phyloP scores from a whole-genome alignment of 2,888 invertebrate species.

The Nomada fabriciana region DNA sequence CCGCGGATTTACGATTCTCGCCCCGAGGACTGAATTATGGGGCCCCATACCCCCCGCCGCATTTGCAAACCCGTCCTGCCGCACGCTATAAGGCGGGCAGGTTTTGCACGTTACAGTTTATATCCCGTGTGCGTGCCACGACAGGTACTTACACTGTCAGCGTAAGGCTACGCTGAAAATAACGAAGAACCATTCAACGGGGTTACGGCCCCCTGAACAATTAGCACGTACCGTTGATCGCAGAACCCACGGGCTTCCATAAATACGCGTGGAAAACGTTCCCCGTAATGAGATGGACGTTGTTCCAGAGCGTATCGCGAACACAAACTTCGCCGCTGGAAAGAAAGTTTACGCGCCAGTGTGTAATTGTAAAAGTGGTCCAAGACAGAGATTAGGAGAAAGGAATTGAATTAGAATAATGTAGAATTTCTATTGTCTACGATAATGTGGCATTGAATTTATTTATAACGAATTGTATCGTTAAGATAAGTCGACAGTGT shows the following conservation, averaged over 20 bases:
- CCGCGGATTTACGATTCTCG: slow-evolving; percentile 69
- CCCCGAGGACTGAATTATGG: slow-evolving; percentile 67
- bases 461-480: too few relatives aligned
- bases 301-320: neutral
- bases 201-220: slow-evolving; percentile 53
- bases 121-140: slow-evolving; percentile 57
- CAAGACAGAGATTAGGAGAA: too few relatives aligned
- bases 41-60: slow-evolving; percentile 57
- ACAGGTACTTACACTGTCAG: slow-evolving; percentile 57
- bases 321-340: neutral
- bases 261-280: slow-evolving; percentile 11
- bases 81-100: slow-evolving; percentile 40
- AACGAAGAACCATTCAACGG: slow-evolving; percentile 60
- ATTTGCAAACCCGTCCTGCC: slow-evolving; percentile 74
- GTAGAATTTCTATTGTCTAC: too few relatives aligned
- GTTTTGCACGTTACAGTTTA: slow-evolving; percentile 70
- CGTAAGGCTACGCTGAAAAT: slow-evolving; percentile 63
- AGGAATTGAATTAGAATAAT: too few relatives aligned
- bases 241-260: neutral
- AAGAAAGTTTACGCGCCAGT: too few relatives aligned
- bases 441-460: too few relatives aligned
- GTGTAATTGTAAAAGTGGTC: too few relatives aligned
- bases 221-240: slow-evolving; percentile 58
- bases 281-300: slow-evolving; percentile 26
- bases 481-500: too few relatives aligned